Base-by-base conservation (phyloP, 2,113 vertebrate species). In the Empidonax alnorum region DNA sequence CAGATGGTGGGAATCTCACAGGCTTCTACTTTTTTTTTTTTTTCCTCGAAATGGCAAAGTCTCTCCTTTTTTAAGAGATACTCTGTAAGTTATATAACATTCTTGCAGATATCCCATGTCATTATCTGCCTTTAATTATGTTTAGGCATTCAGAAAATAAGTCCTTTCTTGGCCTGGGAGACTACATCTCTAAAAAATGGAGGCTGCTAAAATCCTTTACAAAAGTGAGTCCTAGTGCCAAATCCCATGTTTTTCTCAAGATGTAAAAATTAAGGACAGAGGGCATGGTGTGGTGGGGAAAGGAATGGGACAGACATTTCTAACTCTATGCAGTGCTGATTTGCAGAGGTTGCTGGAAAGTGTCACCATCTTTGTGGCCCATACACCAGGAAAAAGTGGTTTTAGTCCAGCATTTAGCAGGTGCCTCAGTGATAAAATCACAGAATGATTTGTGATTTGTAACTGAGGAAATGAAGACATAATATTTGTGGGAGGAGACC, bases 1-100 rank as follows among this genome's bases (percentile, higher is more conserved):
- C 96, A 96, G 95, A 97, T 96, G 96, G 96, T 96, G 88, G 85
- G 94, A 97, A 94, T 96, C 96, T 94, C 90, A 92, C 83, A 91
- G 90, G 50, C 88, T 94, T 67, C 12, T 35, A 13, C 42, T 46
- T 80, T 89, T 65, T 16, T 35, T 35, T 31, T 52, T 58, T 30
- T 16, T 49, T 46, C 76, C 87, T 65, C 49, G 33, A 5, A 92
- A 35, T 59, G 69, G n/a, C 63, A 61, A 90, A 83, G 75, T 41
- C 61, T 85, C 55, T 94, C 33, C 41, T 67, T 86, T 92, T 93
- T 94, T 95, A 92, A 76, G 49, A 95, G 90, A 39, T 27, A 39
- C 55, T 37, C 63, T 59, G 2, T 59, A 91, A 85, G 87, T 94
- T 97, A 95, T 94, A 94, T 93, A 96, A 96, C 37, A 87, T 96